phyloP scores from a whole-genome alignment of 2,797 vertebrate genomes.

The Xenentodon cancila region DNA sequence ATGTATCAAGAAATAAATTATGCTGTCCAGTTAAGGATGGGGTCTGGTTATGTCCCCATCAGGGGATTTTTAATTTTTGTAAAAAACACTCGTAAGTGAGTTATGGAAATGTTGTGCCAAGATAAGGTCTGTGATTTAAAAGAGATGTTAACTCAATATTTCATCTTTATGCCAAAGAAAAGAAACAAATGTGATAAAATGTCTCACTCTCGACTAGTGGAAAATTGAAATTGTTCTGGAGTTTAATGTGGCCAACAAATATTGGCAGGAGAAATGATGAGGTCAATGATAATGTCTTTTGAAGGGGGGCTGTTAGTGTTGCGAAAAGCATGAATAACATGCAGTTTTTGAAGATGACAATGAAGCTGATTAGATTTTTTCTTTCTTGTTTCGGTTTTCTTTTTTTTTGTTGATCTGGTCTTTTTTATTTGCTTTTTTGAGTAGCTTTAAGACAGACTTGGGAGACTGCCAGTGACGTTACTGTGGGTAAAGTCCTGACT shows the following conservation, averaged over 20 bases:
- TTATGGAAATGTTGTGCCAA: no score
- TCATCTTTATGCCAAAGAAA: slow-evolving; percentile 29
- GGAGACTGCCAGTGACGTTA: slow-evolving; percentile 13
- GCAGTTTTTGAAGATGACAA: slow-evolving; percentile 18
- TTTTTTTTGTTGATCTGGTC: background rate
- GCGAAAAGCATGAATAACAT: slow-evolving; percentile 30
- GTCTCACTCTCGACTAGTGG: slow-evolving; percentile 26
- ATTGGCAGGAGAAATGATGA: slow-evolving; percentile 53
- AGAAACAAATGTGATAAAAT: slow-evolving; percentile 40
- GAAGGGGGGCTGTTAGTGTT: slow-evolving; percentile 26
- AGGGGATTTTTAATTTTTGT: no score
- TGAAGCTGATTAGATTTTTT: slow-evolving; percentile 12
- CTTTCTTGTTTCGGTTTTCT: slow-evolving; percentile 16
- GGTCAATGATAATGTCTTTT: slow-evolving; percentile 55
- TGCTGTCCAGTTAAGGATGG: no score
- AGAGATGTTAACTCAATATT: slow-evolving; percentile 1
- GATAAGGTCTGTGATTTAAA: no score
- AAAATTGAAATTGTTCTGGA: slow-evolving; percentile 56
- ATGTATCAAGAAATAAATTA: no score
- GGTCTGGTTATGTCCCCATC: no score
- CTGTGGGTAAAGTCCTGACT: slow-evolving; percentile 19
- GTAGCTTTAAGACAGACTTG: slow-evolving; percentile 31
- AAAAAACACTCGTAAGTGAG: no score
- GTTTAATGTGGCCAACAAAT: slow-evolving; percentile 44
- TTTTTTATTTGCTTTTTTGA: slow-evolving; percentile 42